A percentile compares a stretch with the other conserved stretches of the same genome.
phyloP scores from a whole-genome alignment of 2,113 vertebrate genomes.

The Tamias sibiricus region DNA sequence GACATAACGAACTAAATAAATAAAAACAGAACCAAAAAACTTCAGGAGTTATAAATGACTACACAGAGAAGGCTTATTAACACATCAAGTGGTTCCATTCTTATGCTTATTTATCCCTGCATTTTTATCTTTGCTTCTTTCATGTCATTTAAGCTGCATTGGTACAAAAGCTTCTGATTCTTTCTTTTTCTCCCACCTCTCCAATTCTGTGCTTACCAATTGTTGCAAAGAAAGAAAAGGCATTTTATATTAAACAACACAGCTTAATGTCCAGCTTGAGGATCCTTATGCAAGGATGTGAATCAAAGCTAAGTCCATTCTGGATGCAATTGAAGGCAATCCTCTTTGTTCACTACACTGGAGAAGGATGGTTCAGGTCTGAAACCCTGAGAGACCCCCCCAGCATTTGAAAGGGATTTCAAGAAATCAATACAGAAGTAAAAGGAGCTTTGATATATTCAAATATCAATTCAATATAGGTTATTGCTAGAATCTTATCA shows the following conservation, averaged over 20 bases:
- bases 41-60: not conserved
- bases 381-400: not conserved
- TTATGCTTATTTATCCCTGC: not conserved
- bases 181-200: not conserved
- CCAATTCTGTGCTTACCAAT: not conserved
- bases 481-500: not conserved
- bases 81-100: not conserved
- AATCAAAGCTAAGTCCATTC: constrained; percentile 25
- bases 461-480: not conserved
- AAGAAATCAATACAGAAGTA: not conserved
- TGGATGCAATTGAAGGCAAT: not conserved
- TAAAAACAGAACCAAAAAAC: not conserved
- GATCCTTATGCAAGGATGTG: not conserved
- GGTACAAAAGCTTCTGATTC: not conserved
- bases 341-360: not conserved
- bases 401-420: not conserved
- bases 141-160: not conserved
- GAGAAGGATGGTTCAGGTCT: not conserved
- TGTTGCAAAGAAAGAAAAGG: constrained; percentile 15
- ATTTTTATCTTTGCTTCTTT: not conserved
- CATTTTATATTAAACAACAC: constrained; percentile 1
- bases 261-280: not conserved
- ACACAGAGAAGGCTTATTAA: not conserved
- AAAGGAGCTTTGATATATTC: not conserved
- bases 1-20: constrained; percentile 36